A percentile compares a stretch with the other conserved stretches of the same genome.
Conservation (phyloP, 2,113 vertebrate genomes). For the Pogonocichla stellata region DNA sequence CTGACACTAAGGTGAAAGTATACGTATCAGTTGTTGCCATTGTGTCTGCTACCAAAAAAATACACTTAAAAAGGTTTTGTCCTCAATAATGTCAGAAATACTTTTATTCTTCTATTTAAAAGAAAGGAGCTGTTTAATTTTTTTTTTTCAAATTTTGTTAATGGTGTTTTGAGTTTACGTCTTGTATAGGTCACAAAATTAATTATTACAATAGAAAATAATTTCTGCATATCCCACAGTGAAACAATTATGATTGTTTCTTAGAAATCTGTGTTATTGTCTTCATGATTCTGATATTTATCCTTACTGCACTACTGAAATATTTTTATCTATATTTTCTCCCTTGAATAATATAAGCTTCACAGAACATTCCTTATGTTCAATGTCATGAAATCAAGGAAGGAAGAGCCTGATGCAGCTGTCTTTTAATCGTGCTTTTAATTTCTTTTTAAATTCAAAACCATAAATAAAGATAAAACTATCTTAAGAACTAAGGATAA, state of each 20-base stretch:
- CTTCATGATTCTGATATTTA: not conserved
- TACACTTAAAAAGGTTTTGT: not conserved
- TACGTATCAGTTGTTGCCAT: not conserved
- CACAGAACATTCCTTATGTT: not conserved
- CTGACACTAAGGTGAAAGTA: not conserved
- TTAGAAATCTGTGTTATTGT: not conserved
- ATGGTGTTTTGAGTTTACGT: not conserved
- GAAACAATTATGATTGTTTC: not conserved
- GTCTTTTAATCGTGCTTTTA: not conserved
- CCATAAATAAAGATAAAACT: not conserved
- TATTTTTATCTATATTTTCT: not conserved
- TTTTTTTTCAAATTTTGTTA: not conserved
- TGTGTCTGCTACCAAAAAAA: not conserved
- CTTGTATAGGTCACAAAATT: not conserved
- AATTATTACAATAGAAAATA: not conserved
- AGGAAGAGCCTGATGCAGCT: not conserved
- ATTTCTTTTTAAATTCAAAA: not conserved
- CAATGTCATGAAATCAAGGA: not conserved
- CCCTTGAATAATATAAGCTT: not conserved
- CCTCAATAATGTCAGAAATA: not conserved
- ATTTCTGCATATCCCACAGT: not conserved
- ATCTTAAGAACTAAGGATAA: not conserved
- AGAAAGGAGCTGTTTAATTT: fast-evolving
- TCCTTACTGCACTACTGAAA: not conserved
- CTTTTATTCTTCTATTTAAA: not conserved